Evolutionary conservation across 1,140 invertebrate species (phyloP), one percentile per base, ranked within the genome.

Genomic region (Harlomillsia oculata): DNA sequence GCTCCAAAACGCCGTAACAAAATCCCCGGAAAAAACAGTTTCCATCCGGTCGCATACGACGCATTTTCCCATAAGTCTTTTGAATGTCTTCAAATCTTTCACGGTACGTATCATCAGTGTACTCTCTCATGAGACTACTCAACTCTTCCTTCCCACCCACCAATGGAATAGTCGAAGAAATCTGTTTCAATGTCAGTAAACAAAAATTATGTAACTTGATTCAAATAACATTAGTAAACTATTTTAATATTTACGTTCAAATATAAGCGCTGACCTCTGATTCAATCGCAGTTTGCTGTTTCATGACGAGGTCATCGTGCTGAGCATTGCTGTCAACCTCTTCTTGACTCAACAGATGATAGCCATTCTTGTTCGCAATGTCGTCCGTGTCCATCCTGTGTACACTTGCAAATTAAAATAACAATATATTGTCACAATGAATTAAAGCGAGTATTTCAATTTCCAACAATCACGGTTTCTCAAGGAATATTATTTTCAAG

Each of bases 11-110:
- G 30, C 87, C 86, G 75, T 90, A 97, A 43, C 85, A 90, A 77
- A 97, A 97, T 39, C 90, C 92, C 67, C 95, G 45, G 37, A 91
- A 97, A 69, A 98, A 97, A 72, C 95, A 98, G 71, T 97, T 98
- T 18, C 95, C 40, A 51, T 48, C 40, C 0, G 86, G 87, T 54
- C 86, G 76, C 41, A 84, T 89, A 65, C 84, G 77, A 68, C 85
- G 76, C 60, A 89, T 79, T 58, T 76, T 78, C 61, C 80, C 82
- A 69, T 89, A 90, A 67, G 85, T 88, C 62, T 80, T 78, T 37
- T 77, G 74, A 49, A 90, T 73, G 68, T 82, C 81, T 72, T 81
- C 81, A 46, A 93, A 80, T 80, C 96, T 97, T 60, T 83, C 78
- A 59, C 82, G 75, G 72, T 95, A 96, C 40, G 95, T 76, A 75